Evolutionary conservation across 2,797 vertebrate species (phyloP).

Genomic region (Sparidentex hasta): DNA sequence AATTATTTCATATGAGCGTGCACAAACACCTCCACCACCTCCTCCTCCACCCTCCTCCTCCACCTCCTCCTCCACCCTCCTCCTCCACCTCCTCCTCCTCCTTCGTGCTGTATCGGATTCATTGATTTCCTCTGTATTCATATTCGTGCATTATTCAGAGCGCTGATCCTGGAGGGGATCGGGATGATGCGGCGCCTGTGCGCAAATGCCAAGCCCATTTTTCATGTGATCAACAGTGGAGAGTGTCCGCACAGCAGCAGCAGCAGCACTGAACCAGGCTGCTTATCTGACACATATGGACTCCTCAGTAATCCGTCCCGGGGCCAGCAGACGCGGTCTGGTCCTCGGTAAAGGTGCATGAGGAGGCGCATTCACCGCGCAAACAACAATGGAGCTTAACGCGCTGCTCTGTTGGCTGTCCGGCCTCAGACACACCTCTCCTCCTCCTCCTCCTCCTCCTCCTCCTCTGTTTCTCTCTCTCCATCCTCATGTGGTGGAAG

Average conservation of each 20-base stretch:
- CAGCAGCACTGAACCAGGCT: constrained; percentile 26
- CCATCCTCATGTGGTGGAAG: constrained; percentile 44
- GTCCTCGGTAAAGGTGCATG: constrained; percentile 38
- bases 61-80: too few species aligned
- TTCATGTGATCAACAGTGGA: constrained; percentile 53
- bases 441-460: neutral
- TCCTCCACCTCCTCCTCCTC: too few species aligned
- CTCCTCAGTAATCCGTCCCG: constrained; percentile 64
- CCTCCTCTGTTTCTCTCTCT: neutral
- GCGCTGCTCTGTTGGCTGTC: neutral
- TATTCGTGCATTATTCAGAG: constrained; percentile 19
- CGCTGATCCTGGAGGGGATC: neutral
- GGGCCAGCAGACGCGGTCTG: constrained; percentile 58
- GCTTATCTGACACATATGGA: constrained; percentile 72
- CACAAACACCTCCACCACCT: too few species aligned
- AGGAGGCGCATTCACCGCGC: constrained; percentile 15
- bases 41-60: too few species aligned
- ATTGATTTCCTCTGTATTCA: neutral
- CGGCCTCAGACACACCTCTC: constrained; percentile 62
- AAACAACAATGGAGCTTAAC: constrained; percentile 28
- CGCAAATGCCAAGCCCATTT: constrained; percentile 81
- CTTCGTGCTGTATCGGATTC: neutral
- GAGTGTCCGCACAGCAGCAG: constrained; percentile 26
- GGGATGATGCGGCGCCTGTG: constrained; percentile 58
- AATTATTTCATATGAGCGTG: too few species aligned